Percentiles rank a stretch among this genome's conserved stretches.
phyloP scores from a whole-genome alignment of 2,797 vertebrate genomes.

The Mycteria americana region DNA sequence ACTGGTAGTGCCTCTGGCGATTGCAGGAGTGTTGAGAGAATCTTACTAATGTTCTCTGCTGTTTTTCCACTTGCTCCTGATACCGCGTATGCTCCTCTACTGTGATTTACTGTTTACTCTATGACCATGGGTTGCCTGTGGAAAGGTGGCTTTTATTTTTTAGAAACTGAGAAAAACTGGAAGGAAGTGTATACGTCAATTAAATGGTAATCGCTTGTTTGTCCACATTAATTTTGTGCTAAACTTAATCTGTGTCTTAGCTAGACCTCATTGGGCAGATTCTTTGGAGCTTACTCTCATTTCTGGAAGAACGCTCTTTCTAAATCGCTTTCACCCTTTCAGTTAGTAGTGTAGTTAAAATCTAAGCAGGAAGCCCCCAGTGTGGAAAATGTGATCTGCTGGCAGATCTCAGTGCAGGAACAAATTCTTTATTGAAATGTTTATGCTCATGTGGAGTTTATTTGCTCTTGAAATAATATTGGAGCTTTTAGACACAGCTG shows the following conservation, averaged over 20 bases:
- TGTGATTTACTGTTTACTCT: fast-evolving
- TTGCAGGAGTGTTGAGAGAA: not conserved
- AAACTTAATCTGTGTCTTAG: not conserved
- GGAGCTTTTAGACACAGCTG: not conserved
- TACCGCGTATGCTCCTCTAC: fast-evolving
- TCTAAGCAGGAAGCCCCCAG: not conserved
- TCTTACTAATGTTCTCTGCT: not conserved
- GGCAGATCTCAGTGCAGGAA: not conserved
- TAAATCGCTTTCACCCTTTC: not conserved
- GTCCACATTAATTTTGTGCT: not conserved
- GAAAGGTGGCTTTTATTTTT: not conserved
- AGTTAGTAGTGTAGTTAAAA: not conserved
- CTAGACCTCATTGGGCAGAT: not conserved
- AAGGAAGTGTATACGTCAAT: not conserved
- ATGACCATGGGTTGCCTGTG: not conserved
- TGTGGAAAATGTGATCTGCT: not conserved
- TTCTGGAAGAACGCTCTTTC: not conserved
- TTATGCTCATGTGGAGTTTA: not conserved
- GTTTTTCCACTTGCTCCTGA: not conserved
- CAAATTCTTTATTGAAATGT: not conserved
- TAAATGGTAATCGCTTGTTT: not conserved
- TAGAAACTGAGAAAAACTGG: not conserved
- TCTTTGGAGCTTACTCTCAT: not conserved
- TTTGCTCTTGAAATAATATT: not conserved
- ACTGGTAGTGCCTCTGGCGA: not conserved